Conservation (phyloP, 1,140 invertebrate genomes). For the Kradibia gibbosae region DNA sequence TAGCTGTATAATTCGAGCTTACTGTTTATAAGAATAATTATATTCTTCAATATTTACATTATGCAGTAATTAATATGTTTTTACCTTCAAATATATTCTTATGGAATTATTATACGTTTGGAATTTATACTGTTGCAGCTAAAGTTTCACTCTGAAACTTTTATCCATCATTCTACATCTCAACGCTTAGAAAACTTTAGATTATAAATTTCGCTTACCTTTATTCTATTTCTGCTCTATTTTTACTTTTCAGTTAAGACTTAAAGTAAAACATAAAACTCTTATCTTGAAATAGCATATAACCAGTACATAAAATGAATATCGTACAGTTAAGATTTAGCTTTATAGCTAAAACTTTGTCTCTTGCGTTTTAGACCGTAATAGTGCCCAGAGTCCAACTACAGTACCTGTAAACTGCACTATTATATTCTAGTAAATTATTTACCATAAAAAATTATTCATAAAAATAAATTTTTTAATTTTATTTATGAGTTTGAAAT, state of each 20-base stretch:
- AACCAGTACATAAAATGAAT: conserved; percentile 24
- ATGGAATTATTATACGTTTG: neutral
- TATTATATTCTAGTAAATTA: neutral
- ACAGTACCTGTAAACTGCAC: neutral
- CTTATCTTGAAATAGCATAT: conserved; percentile 27
- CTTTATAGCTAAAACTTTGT: conserved; percentile 23
- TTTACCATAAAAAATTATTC: neutral
- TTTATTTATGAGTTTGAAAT: no score
- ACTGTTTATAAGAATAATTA: no score
- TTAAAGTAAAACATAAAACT: conserved; percentile 11
- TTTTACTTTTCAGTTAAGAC: conserved; percentile 9
- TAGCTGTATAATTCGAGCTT: no score
- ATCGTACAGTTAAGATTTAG: conserved; percentile 21
- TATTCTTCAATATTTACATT: neutral
- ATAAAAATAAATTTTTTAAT: no score
- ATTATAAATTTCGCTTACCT: conserved; percentile 23
- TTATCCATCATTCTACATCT: conserved; percentile 9
- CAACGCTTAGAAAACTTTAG: conserved; percentile 9
- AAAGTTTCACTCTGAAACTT: conserved; percentile 12
- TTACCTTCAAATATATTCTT: neutral
- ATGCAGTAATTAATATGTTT: neutral
- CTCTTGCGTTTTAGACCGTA: neutral
- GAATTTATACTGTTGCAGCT: neutral
- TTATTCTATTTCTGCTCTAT: conserved; percentile 15
- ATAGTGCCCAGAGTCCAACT: conserved; percentile 8